Evolutionary conservation across 2,113 vertebrate species (phyloP).

Genomic region (Irena cyanogastra): DNA sequence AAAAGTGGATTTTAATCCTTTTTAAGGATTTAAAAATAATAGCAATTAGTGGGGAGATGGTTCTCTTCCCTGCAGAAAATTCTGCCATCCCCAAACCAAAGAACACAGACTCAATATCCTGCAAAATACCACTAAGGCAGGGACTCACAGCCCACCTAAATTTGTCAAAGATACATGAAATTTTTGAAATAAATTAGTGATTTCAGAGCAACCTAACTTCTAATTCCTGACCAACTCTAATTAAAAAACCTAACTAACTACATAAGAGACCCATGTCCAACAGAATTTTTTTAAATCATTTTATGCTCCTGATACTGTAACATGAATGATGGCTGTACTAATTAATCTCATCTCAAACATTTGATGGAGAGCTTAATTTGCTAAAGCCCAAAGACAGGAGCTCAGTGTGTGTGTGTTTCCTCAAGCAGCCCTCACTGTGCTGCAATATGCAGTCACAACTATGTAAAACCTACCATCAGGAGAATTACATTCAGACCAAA

Average conservation of each 20-base stretch:
- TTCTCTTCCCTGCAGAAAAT: not conserved
- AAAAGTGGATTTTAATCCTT: too few species aligned
- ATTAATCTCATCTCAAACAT: not conserved
- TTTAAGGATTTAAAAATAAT: not conserved
- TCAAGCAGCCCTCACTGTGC: not conserved
- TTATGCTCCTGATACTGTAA: not conserved
- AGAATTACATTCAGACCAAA: not conserved
- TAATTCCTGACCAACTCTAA: not conserved
- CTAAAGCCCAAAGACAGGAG: not conserved
- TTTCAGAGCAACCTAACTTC: not conserved
- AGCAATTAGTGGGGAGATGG: not conserved
- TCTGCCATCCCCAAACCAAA: not conserved
- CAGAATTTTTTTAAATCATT: not conserved
- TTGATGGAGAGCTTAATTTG: not conserved
- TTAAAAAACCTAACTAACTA: not conserved
- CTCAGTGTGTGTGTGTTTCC: not conserved
- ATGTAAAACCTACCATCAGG: not conserved
- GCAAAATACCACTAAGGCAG: not conserved
- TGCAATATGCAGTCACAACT: not conserved
- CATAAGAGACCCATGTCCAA: not conserved
- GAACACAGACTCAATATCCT: not conserved
- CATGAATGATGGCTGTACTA: not conserved
- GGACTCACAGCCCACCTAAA: not conserved
- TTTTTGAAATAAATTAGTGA: not conserved
- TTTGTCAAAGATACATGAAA: not conserved